A percentile compares a stretch with the other conserved stretches of the same genome.
Conservation (phyloP, 1,140 invertebrate genomes). For the Myzus persicae region DNA sequence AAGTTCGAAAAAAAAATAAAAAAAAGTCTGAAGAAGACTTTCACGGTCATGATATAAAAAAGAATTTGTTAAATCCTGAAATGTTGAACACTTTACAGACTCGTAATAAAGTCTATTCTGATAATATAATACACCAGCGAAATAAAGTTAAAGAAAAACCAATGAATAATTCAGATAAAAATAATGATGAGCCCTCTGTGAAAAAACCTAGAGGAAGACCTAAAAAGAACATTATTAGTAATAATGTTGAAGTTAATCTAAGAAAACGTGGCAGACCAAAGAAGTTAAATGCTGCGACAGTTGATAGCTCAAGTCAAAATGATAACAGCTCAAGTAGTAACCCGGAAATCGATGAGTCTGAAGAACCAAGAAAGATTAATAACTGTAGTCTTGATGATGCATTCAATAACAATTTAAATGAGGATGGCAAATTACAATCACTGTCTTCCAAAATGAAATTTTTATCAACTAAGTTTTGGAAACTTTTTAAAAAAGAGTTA, state of each 20-base stretch:
- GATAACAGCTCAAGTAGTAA: background rate
- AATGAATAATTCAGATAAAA: background rate
- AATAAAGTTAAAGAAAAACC: conserved; percentile 32
- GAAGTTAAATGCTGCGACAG: background rate
- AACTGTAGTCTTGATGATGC: background rate
- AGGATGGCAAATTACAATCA: background rate
- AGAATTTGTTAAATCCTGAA: conserved; percentile 54
- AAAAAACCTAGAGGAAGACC: conserved; percentile 56
- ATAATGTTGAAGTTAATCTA: background rate
- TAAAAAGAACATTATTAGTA: background rate
- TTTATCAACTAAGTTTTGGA: background rate
- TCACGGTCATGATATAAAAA: conserved; percentile 33
- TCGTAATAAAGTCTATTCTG: conserved; percentile 52
- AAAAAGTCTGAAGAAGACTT: background rate
- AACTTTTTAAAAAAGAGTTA: background rate
- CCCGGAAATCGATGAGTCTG: background rate
- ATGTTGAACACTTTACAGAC: conserved; percentile 55
- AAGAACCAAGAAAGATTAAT: background rate
- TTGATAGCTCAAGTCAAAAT: background rate
- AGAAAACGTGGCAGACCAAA: conserved; percentile 47
- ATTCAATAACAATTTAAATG: conserved; percentile 26
- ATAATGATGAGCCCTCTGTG: background rate
- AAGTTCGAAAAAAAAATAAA: conserved; percentile 26
- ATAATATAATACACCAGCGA: background rate
- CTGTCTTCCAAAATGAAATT: conserved; percentile 1